These are phyloP conservation scores for Protula sp. DNA, from an alignment of 2,888 invertebrate species.

Conservation along the genomic window DNA sequence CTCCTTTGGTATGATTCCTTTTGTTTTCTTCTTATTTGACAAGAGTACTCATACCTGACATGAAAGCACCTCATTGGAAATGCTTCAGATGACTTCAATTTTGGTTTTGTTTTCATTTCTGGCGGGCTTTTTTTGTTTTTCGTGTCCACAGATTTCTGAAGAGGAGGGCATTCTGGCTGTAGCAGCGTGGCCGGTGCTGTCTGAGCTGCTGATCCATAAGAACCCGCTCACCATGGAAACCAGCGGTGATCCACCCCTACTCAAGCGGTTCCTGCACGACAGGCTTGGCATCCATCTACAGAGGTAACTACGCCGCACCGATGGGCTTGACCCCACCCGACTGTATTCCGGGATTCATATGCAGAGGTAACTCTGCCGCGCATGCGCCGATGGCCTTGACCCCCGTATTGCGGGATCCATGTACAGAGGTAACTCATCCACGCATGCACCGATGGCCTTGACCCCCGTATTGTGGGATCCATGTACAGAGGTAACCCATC, in stretches of 20 bases:
- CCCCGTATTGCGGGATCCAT: no score
- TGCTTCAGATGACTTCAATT: no score
- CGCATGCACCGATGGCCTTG: no score
- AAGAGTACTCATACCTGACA: no score
- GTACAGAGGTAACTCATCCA: no score
- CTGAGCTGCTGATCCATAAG: constrained; percentile 42
- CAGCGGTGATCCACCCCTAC: constrained; percentile 46
- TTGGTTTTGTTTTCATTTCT: no score
- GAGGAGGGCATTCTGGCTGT: constrained; percentile 48
- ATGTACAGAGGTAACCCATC: no score
- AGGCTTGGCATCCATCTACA: constrained; percentile 44
- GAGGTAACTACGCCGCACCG: constrained; percentile 35
- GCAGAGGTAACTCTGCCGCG: not conserved
- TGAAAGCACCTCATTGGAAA: no score
- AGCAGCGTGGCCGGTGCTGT: constrained; percentile 49
- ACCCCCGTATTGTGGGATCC: no score
- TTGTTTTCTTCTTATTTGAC: no score
- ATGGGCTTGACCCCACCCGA: not conserved
- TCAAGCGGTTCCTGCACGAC: constrained; percentile 44
- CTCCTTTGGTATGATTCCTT: no score
- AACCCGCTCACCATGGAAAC: constrained; percentile 45
- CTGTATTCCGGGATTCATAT: not conserved
- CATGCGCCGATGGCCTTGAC: no score
- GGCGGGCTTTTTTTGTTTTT: not conserved
- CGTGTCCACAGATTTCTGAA: constrained; percentile 32